phyloP scores from a whole-genome alignment of 2,888 invertebrate genomes.

The Halictus ligatus region DNA sequence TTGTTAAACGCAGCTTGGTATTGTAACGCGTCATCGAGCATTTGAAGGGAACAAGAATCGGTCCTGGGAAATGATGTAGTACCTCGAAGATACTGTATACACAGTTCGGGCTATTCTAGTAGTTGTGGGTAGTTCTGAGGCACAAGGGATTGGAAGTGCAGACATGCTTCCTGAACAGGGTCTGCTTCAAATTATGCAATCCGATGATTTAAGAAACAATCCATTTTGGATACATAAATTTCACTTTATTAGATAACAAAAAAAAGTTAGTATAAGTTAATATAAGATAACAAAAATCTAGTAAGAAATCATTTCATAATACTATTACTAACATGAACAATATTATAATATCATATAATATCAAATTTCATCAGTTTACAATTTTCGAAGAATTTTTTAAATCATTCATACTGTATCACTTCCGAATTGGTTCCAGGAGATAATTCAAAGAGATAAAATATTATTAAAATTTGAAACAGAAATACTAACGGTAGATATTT shows the following conservation, averaged over 20 bases:
- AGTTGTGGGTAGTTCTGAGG: neutral
- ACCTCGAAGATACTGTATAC: neutral
- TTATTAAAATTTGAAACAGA: neutral
- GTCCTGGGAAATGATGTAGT: slow-evolving; percentile 32
- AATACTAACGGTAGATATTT: too few relatives aligned
- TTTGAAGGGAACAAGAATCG: slow-evolving; percentile 16
- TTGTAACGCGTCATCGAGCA: slow-evolving; percentile 43
- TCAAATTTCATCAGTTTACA: neutral
- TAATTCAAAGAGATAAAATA: too few relatives aligned
- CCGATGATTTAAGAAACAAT: neutral
- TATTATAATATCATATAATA: neutral
- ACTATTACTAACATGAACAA: neutral
- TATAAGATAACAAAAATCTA: too few relatives aligned
- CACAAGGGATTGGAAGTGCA: neutral
- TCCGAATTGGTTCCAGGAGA: neutral
- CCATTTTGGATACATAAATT: neutral
- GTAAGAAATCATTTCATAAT: too few relatives aligned
- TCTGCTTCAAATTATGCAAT: slow-evolving; percentile 5
- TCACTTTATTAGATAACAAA: neutral
- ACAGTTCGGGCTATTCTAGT: neutral
- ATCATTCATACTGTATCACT: neutral
- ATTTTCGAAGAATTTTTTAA: neutral
- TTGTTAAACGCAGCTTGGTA: slow-evolving; percentile 37
- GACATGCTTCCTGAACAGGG: slow-evolving; percentile 1
- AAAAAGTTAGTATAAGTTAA: too few relatives aligned